Evolutionary conservation across 2,888 invertebrate genomes (phyloP).

Genomic region (Creontiades dilutus): DNA sequence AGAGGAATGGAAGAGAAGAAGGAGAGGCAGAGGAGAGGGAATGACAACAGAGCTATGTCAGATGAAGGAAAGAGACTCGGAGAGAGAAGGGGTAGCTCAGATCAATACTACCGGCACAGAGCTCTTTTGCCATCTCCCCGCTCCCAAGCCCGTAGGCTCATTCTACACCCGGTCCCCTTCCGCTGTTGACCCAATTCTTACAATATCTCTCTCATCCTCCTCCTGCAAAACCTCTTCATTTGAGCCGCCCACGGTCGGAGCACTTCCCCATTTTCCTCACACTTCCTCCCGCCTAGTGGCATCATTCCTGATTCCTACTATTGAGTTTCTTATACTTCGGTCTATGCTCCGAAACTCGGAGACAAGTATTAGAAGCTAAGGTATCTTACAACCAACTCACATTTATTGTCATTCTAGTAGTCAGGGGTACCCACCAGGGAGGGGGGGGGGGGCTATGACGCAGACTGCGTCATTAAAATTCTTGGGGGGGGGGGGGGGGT

Average conservation of each 20-base stretch:
- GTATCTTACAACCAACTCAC: too few relatives aligned
- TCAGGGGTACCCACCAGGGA: too few relatives aligned
- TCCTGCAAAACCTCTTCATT: conserved; percentile 48
- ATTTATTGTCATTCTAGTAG: too few relatives aligned
- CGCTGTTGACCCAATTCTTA: conserved; percentile 59
- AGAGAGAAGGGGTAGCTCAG: conserved; percentile 50
- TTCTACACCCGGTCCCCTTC: conserved; percentile 40
- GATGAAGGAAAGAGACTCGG: conserved; percentile 66
- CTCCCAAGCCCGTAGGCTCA: conserved; percentile 36
- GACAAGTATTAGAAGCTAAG: too few relatives aligned
- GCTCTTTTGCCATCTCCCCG: conserved; percentile 13
- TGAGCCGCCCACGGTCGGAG: neutral
- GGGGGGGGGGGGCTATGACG: too few relatives aligned
- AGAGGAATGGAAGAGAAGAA: neutral
- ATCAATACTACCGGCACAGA: conserved; percentile 61
- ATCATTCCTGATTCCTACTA: too few relatives aligned
- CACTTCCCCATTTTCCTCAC: neutral
- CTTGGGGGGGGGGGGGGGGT: too few relatives aligned
- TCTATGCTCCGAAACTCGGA: too few relatives aligned
- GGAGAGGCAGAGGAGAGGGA: conserved; percentile 26
- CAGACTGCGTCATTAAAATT: too few relatives aligned
- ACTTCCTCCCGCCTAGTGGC: too few relatives aligned
- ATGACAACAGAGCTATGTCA: conserved; percentile 61
- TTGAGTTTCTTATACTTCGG: too few relatives aligned
- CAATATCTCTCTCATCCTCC: conserved; percentile 46